Evolutionary conservation across 2,797 vertebrate species (phyloP).

Genomic region (Cynodonichthys magdalenae): DNA sequence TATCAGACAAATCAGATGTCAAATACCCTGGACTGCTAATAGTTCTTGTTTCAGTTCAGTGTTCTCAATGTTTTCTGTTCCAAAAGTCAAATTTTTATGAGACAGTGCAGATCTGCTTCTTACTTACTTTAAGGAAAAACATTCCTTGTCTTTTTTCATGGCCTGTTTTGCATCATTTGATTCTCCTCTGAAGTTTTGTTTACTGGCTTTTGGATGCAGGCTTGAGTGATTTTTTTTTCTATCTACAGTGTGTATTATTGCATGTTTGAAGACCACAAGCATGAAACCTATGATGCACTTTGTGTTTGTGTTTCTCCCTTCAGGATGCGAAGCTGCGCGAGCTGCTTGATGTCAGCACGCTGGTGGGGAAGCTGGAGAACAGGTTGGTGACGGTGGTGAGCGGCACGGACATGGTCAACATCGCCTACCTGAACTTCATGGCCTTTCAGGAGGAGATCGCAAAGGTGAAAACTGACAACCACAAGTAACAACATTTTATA

Average conservation of each 20-base stretch:
- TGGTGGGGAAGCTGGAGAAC: slow-evolving; percentile 89
- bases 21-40: slow-evolving; percentile 9
- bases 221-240: neutral
- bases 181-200: slow-evolving; percentile 18
- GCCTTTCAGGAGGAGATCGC: slow-evolving; percentile 97
- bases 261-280: neutral
- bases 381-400: slow-evolving; percentile 94
- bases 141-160: slow-evolving; percentile 12
- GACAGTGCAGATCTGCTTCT: slow-evolving; percentile 37
- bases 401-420: slow-evolving; percentile 94
- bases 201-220: slow-evolving; percentile 12
- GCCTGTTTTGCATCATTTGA: slow-evolving; percentile 39
- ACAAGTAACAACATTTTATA: too few relatives aligned
- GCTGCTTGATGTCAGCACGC: slow-evolving; percentile 89
- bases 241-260: neutral
- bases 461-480: slow-evolving; percentile 81
- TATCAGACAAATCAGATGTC: slow-evolving; percentile 47
- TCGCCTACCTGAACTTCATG: slow-evolving; percentile 95
- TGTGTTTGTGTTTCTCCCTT: slow-evolving; percentile 17
- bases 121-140: slow-evolving; percentile 30
- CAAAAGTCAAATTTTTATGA: slow-evolving; percentile 28
- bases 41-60: slow-evolving; percentile 26
- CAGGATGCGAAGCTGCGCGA: slow-evolving; percentile 95
- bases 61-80: slow-evolving; percentile 18
- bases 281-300: neutral